These are phyloP conservation scores for Chloromyia formosa DNA, from an alignment of 2,888 invertebrate genomes.

Conservation along the genomic window DNA sequence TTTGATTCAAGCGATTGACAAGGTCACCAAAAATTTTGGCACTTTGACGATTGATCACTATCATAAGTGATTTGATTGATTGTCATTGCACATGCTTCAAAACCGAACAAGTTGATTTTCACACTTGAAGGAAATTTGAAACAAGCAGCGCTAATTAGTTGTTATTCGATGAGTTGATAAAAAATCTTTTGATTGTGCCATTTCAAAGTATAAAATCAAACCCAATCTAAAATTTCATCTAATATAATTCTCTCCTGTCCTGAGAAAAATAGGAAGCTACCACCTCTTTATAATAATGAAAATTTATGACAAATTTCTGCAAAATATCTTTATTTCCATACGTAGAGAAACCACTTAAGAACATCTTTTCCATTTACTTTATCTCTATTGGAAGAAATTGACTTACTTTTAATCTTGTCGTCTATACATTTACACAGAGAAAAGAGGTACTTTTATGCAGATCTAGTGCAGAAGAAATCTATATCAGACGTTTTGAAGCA, in stretches of 20 bases:
- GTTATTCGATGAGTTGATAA: not conserved
- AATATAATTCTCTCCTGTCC: no score
- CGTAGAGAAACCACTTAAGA: not conserved
- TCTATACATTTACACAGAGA: not conserved
- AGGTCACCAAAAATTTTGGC: constrained; percentile 21
- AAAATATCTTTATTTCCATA: not conserved
- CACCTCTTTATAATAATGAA: not conserved
- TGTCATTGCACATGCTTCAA: not conserved
- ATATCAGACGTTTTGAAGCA: not conserved
- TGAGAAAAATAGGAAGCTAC: not conserved
- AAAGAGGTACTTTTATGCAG: not conserved
- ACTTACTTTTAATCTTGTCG: constrained; percentile 6
- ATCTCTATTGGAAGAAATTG: not conserved
- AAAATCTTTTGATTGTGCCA: no score
- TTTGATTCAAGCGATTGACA: constrained; percentile 13
- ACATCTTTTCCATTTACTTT: not conserved
- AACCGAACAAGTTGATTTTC: not conserved
- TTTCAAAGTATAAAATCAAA: no score
- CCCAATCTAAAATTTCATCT: no score
- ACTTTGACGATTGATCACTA: constrained; percentile 34
- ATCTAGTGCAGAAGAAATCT: not conserved
- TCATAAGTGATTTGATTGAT: constrained; percentile 37
- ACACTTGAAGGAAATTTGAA: not conserved
- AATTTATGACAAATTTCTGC: not conserved
- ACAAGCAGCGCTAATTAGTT: constrained; percentile 18